These are phyloP conservation scores for Cenopis cana DNA, from an alignment of 2,888 invertebrate species.

Conservation along the genomic window DNA sequence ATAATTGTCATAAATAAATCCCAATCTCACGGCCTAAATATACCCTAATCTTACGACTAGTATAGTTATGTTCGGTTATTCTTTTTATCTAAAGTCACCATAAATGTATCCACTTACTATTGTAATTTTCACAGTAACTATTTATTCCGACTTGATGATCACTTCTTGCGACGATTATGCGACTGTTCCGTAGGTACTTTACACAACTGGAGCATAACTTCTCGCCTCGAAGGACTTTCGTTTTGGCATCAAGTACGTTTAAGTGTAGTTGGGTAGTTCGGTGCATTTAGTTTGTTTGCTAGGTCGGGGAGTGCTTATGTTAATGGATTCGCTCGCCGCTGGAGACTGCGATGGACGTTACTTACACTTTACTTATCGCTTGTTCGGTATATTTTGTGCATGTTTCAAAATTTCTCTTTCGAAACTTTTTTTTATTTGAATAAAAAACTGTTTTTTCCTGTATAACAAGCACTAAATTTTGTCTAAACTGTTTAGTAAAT, in stretches of 20 bases:
- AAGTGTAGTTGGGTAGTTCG: constrained; percentile 25
- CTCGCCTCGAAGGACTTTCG: constrained; percentile 14
- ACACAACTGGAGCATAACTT: background rate
- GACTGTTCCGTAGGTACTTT: constrained; percentile 20
- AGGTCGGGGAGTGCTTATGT: constrained; percentile 21
- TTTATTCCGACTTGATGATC: constrained; percentile 4
- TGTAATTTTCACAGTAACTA: constrained; percentile 35
- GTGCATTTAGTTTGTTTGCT: constrained; percentile 27
- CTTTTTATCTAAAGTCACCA: background rate
- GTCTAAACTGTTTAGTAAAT: too few species aligned
- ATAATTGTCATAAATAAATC: too few species aligned
- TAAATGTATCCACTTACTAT: constrained; percentile 22
- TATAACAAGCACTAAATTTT: background rate
- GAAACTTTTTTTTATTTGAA: background rate
- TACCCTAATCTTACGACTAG: background rate
- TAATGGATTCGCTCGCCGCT: constrained; percentile 23
- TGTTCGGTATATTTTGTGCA: background rate
- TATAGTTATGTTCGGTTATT: background rate
- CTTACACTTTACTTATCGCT: constrained; percentile 10
- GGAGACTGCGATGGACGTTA: constrained; percentile 1
- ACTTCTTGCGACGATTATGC: constrained; percentile 30
- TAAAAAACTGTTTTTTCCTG: background rate
- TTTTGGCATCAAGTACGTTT: constrained; percentile 12
- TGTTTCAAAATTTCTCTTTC: background rate
- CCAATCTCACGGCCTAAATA: background rate